phyloP scores from a whole-genome alignment of 2,797 vertebrate species.

The Sebastes matsubarae region DNA sequence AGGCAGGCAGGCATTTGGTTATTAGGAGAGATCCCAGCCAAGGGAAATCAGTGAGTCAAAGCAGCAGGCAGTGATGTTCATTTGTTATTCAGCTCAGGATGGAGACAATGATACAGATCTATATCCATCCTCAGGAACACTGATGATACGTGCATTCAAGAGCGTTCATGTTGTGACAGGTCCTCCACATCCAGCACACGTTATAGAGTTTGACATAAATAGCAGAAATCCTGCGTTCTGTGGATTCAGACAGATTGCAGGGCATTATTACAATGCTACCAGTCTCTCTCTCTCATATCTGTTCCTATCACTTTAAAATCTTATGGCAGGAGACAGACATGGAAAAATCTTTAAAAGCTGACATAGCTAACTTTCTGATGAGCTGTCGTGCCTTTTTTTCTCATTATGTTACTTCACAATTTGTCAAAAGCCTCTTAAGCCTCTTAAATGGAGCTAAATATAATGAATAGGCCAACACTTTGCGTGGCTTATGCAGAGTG shows the following conservation, averaged over 20 bases:
- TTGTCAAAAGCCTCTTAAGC: constrained; percentile 29
- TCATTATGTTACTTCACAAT: constrained; percentile 27
- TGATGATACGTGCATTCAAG: constrained; percentile 9
- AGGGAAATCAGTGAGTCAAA: constrained; percentile 50
- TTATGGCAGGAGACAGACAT: constrained; percentile 2
- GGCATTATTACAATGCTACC: neutral
- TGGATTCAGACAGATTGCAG: neutral
- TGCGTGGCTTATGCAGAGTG: constrained; percentile 4
- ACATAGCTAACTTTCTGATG: constrained; percentile 25
- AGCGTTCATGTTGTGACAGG: constrained; percentile 23
- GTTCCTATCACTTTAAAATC: neutral
- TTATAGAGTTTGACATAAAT: constrained; percentile 11
- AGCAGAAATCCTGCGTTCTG: constrained; percentile 13
- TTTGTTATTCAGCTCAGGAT: constrained; percentile 48
- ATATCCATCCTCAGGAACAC: constrained; percentile 16
- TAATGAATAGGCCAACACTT: constrained; percentile 25
- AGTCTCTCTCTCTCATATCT: neutral
- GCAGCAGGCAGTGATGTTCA: constrained; percentile 41
- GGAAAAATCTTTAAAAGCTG: constrained; percentile 4
- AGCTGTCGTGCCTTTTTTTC: constrained; percentile 5
- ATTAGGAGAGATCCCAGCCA: constrained; percentile 34
- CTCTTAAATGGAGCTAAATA: constrained; percentile 21
- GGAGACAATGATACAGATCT: constrained; percentile 40
- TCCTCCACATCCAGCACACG: constrained; percentile 16
- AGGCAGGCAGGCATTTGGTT: constrained; percentile 27